These are phyloP conservation scores for Xenopus borealis DNA, from an alignment of 2,113 vertebrate species.

Conservation along the genomic window DNA sequence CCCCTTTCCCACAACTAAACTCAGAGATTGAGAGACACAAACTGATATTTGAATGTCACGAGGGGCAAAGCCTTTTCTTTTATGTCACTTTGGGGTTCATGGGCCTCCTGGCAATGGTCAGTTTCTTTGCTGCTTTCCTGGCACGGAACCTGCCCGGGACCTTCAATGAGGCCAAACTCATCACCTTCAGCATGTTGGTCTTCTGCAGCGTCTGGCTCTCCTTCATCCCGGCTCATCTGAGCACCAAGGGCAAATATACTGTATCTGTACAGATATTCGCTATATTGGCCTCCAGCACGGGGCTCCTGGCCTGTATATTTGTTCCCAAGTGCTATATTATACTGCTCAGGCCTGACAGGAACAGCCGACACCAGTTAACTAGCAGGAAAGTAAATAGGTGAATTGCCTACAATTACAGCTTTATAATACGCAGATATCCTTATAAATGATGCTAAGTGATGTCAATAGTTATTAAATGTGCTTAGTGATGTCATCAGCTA, in stretches of 20 bases:
- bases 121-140: conserved; percentile 41
- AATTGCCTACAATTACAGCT: too few species aligned
- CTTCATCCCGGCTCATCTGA: conserved; percentile 40
- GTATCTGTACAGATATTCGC: conserved; percentile 34
- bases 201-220: conserved; percentile 43
- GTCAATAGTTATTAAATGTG: too few species aligned
- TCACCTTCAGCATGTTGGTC: conserved; percentile 42
- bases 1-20: conserved; percentile 37
- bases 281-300: conserved; percentile 36
- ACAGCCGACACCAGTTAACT: neutral
- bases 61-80: conserved; percentile 26
- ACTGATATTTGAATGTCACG: conserved; percentile 43
- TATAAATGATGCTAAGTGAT: too few species aligned
- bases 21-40: neutral
- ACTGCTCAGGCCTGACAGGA: conserved; percentile 25
- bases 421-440: too few species aligned
- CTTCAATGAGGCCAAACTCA: conserved; percentile 39
- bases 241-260: conserved; percentile 36
- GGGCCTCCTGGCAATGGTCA: conserved; percentile 26
- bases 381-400: too few species aligned
- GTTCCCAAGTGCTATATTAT: conserved; percentile 39
- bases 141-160: conserved; percentile 41
- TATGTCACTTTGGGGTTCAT: conserved; percentile 27
- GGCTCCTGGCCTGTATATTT: conserved; percentile 39
- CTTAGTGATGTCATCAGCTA: too few species aligned